Base-by-base conservation (phyloP, 2,888 invertebrate genomes). In the Agrochola lychnidis region DNA sequence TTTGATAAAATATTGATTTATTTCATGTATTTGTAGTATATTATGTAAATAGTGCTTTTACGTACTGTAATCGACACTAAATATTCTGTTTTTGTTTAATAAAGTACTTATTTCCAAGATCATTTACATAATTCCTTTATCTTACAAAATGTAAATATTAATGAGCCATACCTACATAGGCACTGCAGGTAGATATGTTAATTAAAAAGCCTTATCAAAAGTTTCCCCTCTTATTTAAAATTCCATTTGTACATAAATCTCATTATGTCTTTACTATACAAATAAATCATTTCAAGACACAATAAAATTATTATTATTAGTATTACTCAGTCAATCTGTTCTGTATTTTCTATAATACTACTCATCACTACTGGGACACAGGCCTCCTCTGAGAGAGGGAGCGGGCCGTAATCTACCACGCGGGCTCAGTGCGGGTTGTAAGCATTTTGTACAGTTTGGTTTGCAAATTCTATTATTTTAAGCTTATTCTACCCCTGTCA, bases 181-280 rank as follows among this genome's bases (percentile, higher is more conserved):
- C 30, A 48, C 70, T 10, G 36, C 4, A 36, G 36, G 36, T 36
- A 30, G 30, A 2, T 75, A 59, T 22, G 16, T 69, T 53, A 61
- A 79, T 84, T 73, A 71, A 72, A 53, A 75, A 56, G 0, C 19
- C 40, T 75, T 80, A 72, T 70, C 69, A 70, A 14, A 67, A 42
- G 16, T 7, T 57, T 56, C 42, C 53, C 22, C 40, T 59, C 40
- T 59, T 19, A 64, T 75, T 74, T 48, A 69, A 36, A 78, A 63
- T 30, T 70, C 16, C 7, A 56, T 59, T 59, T 30, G n/a, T 36
- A 73, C 12, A 63, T 63, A 67, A 61, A n/a, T 36, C 0, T 75
- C 22, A 72, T 79, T 14, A 36, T 30, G 40, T 42, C 12, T 80
- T 57, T 12, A 36, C 19, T 72, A 22, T 36, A 9, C 9, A 25